Evolutionary conservation across 1,140 invertebrate genomes (phyloP).

Genomic region (Drosophila mauritiana): DNA sequence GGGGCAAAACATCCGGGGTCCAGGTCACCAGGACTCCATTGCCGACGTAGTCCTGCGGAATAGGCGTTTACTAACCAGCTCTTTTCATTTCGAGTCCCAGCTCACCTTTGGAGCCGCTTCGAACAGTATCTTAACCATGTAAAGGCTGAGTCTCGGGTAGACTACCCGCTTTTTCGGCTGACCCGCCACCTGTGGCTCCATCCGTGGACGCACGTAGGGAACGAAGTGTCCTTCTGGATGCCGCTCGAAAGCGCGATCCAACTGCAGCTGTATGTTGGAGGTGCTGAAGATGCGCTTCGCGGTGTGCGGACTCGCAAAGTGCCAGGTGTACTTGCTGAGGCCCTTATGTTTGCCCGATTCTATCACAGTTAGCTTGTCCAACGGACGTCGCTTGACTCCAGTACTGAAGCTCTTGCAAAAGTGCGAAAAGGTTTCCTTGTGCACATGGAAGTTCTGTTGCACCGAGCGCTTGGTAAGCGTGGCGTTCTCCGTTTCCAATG

Average conservation of each 20-base stretch:
- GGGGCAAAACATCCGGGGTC: constrained; percentile 64
- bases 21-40: constrained; percentile 69
- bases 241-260: constrained; percentile 62
- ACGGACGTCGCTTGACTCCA: constrained; percentile 68
- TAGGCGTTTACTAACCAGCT: not conserved
- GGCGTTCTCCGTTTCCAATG: constrained; percentile 4
- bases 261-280: constrained; percentile 59
- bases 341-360: constrained; percentile 71
- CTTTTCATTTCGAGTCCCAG: not conserved
- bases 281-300: constrained; percentile 72
- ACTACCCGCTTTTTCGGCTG: constrained; percentile 38
- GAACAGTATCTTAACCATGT: constrained; percentile 53
- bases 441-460: constrained; percentile 68
- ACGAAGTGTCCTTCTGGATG: constrained; percentile 46
- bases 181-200: not conserved
- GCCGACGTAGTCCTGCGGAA: constrained; percentile 20
- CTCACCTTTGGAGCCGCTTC: constrained; percentile 13
- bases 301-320: constrained; percentile 58
- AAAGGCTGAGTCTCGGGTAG: constrained; percentile 56
- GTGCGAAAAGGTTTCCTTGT: constrained; percentile 74
- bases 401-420: constrained; percentile 72
- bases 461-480: constrained; percentile 21
- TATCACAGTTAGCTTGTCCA: constrained; percentile 53
- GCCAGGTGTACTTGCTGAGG: constrained; percentile 71
- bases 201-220: constrained; percentile 49